Conservation (phyloP, 2,113 vertebrate genomes). For the Mesitornis unicolor region DNA sequence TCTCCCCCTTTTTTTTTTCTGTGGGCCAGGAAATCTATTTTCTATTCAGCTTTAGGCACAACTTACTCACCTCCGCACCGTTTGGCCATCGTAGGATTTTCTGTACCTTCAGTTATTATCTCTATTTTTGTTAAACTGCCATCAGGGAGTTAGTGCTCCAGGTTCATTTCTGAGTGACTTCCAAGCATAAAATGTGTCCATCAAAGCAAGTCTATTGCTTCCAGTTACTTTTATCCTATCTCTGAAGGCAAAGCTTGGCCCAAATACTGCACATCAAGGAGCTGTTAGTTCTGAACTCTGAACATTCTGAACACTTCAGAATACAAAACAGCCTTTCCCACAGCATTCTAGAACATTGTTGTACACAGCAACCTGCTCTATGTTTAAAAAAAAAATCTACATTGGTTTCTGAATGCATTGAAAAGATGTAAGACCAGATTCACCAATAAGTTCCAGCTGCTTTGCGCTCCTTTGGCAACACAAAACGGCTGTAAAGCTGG, state of each 20-base stretch:
- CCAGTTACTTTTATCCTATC: not conserved
- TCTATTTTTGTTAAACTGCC: not conserved
- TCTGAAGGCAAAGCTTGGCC: not conserved
- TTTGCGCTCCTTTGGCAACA: not conserved
- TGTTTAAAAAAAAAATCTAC: not conserved
- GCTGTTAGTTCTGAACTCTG: not conserved
- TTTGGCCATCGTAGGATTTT: not conserved
- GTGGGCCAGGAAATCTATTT: not conserved
- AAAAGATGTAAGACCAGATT: not conserved
- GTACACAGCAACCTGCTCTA: not conserved
- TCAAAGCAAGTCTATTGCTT: not conserved
- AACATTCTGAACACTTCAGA: too few species aligned
- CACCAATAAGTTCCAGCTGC: slow-evolving; percentile 20
- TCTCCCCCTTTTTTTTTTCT: rapidly evolving
- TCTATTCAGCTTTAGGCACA: not conserved
- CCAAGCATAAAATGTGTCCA: not conserved
- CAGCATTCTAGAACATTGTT: not conserved
- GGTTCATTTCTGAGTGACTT: not conserved
- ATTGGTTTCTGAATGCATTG: not conserved
- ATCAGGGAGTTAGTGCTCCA: not conserved
- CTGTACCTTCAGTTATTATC: not conserved
- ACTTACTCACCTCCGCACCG: rapidly evolving
- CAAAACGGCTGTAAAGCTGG: not conserved
- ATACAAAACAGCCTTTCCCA: not conserved
- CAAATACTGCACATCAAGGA: not conserved